These are phyloP conservation scores for Accipiter cooperii DNA, from an alignment of 2,113 vertebrate genomes.

Conservation along the genomic window DNA sequence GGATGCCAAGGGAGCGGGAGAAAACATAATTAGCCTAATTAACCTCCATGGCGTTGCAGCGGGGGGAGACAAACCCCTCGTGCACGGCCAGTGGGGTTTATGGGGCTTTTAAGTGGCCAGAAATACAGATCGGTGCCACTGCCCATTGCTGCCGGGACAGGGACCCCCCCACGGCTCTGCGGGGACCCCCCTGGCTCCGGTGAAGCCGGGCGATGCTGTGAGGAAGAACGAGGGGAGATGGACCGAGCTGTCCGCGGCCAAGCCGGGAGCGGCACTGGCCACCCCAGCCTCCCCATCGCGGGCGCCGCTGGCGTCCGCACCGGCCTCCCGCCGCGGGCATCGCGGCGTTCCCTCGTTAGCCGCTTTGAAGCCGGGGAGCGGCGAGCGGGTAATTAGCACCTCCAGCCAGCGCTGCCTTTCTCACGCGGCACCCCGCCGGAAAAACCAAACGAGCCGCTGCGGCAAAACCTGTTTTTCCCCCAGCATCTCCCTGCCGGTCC, in stretches of 20 bases:
- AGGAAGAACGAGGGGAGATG: neutral
- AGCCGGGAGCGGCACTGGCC: neutral
- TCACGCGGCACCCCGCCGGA: neutral
- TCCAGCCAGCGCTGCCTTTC: neutral
- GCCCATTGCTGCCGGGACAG: too few relatives aligned
- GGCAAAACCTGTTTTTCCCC: neutral
- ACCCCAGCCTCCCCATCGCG: neutral
- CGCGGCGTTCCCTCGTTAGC: neutral
- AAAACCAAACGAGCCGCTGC: neutral
- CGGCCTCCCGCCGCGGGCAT: neutral
- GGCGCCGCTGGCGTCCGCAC: neutral
- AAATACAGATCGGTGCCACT: neutral
- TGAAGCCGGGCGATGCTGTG: too few relatives aligned
- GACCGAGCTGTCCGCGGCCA: fast-evolving
- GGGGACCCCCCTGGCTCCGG: neutral
- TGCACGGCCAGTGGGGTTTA: neutral
- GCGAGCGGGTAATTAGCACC: neutral
- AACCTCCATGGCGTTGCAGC: neutral
- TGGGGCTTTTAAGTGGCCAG: neutral
- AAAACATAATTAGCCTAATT: neutral
- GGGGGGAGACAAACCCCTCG: neutral
- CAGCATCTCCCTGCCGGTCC: neutral
- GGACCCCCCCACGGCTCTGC: neutral
- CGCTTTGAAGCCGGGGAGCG: neutral
- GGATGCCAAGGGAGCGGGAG: too few relatives aligned